phyloP scores from a whole-genome alignment of 2,797 vertebrate species.

The Cynopterus sphinx region DNA sequence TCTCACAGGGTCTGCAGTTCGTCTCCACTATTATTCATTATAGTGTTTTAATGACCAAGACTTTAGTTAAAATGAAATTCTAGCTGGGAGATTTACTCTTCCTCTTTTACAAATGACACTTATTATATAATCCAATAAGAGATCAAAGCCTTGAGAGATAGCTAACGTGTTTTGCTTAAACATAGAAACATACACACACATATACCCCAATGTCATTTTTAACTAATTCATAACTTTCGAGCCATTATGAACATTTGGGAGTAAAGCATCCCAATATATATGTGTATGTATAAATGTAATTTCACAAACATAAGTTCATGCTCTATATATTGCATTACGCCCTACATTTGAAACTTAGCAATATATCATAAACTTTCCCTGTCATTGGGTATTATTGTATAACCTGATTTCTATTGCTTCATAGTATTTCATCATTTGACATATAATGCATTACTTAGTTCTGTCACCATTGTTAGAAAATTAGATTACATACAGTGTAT shows the following conservation, averaged over 20 bases:
- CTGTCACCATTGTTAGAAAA: neutral
- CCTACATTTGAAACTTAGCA: neutral
- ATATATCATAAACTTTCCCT: neutral
- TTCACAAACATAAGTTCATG: neutral
- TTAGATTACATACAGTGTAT: neutral
- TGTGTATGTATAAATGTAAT: neutral
- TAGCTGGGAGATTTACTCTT: neutral
- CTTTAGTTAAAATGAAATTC: conserved; percentile 49
- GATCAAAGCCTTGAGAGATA: neutral
- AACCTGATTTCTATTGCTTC: neutral
- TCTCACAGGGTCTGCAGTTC: conserved; percentile 36
- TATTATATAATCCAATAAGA: neutral
- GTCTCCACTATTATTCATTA: neutral
- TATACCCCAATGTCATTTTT: neutral
- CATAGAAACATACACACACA: neutral
- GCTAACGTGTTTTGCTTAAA: conserved; percentile 20
- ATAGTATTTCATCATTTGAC: neutral
- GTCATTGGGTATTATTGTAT: neutral
- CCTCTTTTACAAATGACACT: neutral
- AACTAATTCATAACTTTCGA: neutral
- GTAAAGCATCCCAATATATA: neutral
- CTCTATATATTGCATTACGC: neutral
- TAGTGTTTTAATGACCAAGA: conserved; percentile 14
- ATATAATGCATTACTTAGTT: neutral
- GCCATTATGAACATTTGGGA: neutral